These are phyloP conservation scores for Neopipo cinnamomea DNA, from an alignment of 2,113 vertebrate genomes.

Conservation along the genomic window DNA sequence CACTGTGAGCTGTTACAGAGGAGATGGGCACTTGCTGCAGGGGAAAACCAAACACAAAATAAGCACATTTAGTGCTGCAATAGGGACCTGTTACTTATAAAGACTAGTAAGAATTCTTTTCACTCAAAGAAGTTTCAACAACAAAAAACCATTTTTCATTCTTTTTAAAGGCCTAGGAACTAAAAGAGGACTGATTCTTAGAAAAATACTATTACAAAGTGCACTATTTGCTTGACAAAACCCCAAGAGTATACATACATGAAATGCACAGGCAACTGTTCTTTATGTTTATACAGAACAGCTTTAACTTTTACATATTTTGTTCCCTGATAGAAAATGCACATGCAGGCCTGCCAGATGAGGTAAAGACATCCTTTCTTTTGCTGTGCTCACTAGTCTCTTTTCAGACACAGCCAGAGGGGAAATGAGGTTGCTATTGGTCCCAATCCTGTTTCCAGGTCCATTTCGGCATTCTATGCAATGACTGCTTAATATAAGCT, in stretches of 20 bases:
- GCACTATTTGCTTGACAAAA: neutral
- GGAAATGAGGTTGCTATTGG: neutral
- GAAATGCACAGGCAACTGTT: neutral
- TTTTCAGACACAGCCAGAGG: neutral
- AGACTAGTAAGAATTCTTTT: neutral
- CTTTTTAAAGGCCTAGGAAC: neutral
- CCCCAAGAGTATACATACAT: neutral
- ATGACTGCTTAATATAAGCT: neutral
- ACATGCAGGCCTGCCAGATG: neutral
- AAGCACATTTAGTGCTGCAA: neutral
- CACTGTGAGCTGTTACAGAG: neutral
- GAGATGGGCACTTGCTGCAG: neutral
- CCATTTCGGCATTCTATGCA: neutral
- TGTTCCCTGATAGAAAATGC: neutral
- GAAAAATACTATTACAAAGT: slow-evolving; percentile 1
- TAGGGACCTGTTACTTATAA: neutral
- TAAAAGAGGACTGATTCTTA: neutral
- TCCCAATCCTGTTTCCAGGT: slow-evolving; percentile 8
- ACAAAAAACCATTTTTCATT: slow-evolving; percentile 11
- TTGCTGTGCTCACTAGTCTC: neutral
- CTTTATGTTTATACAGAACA: neutral
- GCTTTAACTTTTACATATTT: neutral
- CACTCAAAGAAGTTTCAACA: neutral
- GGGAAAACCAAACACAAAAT: neutral
- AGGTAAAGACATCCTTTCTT: slow-evolving; percentile 8